These are phyloP conservation scores for Buphagus erythrorhynchus DNA, from an alignment of 2,797 vertebrate species.

Conservation along the genomic window DNA sequence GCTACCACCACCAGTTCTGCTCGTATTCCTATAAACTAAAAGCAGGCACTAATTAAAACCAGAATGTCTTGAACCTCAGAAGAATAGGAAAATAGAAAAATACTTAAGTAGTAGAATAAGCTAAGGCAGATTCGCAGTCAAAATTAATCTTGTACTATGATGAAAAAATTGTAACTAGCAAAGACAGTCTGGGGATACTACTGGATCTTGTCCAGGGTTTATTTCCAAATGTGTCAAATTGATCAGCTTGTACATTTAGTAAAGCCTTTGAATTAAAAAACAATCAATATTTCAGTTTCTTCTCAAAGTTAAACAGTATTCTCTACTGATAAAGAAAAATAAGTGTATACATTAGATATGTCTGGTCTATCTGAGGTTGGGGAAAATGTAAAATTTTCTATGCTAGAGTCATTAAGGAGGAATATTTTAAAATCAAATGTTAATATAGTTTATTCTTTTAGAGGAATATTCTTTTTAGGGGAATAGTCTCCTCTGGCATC, in stretches of 20 bases:
- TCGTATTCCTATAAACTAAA: accelerated
- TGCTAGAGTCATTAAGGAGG: not conserved
- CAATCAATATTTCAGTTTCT: not conserved
- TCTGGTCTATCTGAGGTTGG: not conserved
- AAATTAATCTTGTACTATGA: not conserved
- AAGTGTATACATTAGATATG: not conserved
- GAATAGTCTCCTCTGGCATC: not conserved
- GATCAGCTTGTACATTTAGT: not conserved
- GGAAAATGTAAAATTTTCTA: not conserved
- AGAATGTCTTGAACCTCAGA: not conserved
- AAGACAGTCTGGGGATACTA: not conserved
- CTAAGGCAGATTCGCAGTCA: not conserved
- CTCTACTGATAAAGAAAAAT: not conserved
- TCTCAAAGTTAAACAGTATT: not conserved
- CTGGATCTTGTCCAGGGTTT: not conserved
- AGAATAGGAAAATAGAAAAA: not conserved
- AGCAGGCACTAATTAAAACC: not conserved
- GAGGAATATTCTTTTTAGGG: not conserved
- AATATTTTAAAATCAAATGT: not conserved
- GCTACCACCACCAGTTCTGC: not conserved
- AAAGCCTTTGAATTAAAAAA: not conserved
- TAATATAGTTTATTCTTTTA: not conserved
- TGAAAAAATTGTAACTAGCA: not conserved
- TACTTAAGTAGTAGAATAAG: not conserved
- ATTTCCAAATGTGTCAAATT: not conserved